Conservation (phyloP, 2,797 vertebrate genomes). For the Tangara arthus region DNA sequence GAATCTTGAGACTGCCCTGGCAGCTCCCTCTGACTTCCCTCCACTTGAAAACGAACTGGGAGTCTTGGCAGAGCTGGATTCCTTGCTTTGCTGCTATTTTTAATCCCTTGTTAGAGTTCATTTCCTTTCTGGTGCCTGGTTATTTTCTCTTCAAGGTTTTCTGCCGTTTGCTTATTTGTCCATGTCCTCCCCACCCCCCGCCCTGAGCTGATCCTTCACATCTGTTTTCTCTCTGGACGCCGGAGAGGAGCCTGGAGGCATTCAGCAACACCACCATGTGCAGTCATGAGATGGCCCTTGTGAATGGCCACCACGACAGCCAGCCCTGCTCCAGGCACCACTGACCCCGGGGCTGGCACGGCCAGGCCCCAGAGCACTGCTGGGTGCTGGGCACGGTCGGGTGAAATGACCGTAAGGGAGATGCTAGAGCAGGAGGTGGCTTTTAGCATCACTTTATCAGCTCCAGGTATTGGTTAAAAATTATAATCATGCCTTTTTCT, state of each 20-base stretch:
- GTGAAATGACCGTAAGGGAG: fast-evolving
- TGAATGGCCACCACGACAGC: not conserved
- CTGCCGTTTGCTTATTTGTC: constrained; percentile 55
- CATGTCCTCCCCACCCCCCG: not conserved
- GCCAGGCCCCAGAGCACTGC: not conserved
- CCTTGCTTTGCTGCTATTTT: constrained; percentile 45
- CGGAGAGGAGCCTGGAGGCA: not conserved
- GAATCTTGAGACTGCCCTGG: not conserved
- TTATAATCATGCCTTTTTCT: not conserved
- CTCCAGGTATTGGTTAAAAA: not conserved
- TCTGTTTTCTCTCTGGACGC: constrained; percentile 8
- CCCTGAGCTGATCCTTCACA: not conserved
- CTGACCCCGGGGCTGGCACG: fast-evolving
- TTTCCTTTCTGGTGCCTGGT: constrained; percentile 64
- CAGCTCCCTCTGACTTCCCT: not conserved
- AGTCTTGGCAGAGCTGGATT: not conserved
- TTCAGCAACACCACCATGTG: not conserved
- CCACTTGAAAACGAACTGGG: not conserved
- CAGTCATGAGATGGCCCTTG: constrained; percentile 11
- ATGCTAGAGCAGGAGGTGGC: not conserved
- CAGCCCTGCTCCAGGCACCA: not conserved
- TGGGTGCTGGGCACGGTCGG: fast-evolving
- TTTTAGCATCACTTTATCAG: not conserved
- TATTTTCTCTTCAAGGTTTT: constrained; percentile 59
- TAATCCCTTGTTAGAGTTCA: constrained; percentile 41